These are phyloP conservation scores for Abramis brama DNA, from an alignment of 2,113 vertebrate genomes.

Conservation along the genomic window DNA sequence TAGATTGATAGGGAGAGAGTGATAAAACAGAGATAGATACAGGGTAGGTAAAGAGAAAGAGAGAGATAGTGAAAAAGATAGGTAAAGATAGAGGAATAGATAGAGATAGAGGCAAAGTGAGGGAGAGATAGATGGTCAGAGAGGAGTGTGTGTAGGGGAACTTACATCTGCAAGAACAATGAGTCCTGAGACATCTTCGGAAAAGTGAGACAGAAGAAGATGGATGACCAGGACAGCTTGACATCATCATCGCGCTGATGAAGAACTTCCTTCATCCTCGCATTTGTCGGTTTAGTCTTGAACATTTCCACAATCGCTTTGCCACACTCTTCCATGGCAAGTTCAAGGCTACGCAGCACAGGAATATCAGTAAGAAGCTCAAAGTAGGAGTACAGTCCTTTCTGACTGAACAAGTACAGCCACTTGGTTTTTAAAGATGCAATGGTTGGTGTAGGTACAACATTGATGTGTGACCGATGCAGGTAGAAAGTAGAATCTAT, in stretches of 20 bases:
- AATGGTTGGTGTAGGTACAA: constrained; percentile 17
- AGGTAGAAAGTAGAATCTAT: constrained; percentile 7
- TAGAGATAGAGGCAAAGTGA: too few relatives aligned
- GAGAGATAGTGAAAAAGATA: too few relatives aligned
- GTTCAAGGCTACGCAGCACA: constrained; percentile 24
- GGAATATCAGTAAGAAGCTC: constrained; percentile 42
- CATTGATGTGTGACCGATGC: background rate
- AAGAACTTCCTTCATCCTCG: background rate
- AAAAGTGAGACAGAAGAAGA: constrained; percentile 38
- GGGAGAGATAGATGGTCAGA: too few relatives aligned
- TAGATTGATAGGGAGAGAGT: too few relatives aligned
- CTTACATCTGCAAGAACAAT: constrained; percentile 35
- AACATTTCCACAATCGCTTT: background rate
- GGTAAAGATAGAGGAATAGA: too few relatives aligned
- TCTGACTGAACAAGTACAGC: constrained; percentile 46
- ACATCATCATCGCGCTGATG: background rate
- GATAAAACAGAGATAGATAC: too few relatives aligned
- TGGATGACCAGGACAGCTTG: background rate
- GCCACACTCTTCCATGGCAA: constrained; percentile 7
- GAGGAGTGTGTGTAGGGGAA: background rate
- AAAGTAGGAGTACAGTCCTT: constrained; percentile 38
- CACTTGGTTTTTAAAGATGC: constrained; percentile 33
- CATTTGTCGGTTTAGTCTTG: background rate
- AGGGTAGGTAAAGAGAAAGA: too few relatives aligned
- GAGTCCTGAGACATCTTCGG: background rate